Percentiles rank a stretch among this genome's conserved stretches.
These are phyloP conservation scores for Plusia festucae DNA, from an alignment of 2,888 invertebrate species.

Conservation along the genomic window DNA sequence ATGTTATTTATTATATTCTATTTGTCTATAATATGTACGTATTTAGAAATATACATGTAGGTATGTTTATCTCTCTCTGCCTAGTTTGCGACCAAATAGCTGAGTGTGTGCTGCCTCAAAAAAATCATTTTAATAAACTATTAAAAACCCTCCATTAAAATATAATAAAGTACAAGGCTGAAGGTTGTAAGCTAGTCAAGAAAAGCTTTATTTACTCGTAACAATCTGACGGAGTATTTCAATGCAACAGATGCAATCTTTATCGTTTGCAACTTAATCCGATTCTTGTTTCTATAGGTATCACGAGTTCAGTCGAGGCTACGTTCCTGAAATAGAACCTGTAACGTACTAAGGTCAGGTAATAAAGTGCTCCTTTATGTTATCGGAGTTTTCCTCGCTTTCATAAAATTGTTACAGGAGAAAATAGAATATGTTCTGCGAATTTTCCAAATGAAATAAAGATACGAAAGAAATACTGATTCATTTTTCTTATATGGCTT, in stretches of 20 bases:
- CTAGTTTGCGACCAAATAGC: no score
- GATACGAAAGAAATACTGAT: not conserved
- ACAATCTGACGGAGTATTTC: not conserved
- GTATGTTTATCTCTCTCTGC: no score
- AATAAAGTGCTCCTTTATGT: not conserved
- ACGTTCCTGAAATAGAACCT: constrained; percentile 7
- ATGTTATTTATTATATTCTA: no score
- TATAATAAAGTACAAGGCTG: no score
- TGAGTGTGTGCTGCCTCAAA: no score
- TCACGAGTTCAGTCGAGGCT: not conserved
- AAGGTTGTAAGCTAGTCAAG: no score
- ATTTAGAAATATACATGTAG: no score
- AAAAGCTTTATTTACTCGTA: no score
- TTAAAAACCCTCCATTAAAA: no score
- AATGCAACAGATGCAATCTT: not conserved
- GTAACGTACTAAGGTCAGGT: not conserved
- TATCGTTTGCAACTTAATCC: not conserved
- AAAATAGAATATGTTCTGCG: not conserved
- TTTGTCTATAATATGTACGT: no score
- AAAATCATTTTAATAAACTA: no score
- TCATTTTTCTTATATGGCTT: not conserved
- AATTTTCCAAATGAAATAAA: not conserved
- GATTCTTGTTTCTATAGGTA: not conserved
- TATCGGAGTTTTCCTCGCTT: not conserved
- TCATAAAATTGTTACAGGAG: not conserved